Conservation (phyloP, 2,888 invertebrate species). For the Cryptophagus acutangulus region DNA sequence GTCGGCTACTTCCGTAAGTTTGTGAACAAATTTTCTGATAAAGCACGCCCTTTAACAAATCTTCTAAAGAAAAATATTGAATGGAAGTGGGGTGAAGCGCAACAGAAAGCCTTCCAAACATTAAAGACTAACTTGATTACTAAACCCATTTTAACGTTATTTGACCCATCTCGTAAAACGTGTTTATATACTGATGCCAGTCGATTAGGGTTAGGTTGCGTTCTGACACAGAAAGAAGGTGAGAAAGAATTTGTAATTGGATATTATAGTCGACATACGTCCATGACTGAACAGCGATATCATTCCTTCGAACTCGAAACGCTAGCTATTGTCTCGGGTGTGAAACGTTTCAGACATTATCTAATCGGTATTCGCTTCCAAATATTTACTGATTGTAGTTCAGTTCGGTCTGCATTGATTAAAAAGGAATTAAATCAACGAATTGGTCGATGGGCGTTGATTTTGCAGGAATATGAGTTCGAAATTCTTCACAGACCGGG, state of each 20-base stretch:
- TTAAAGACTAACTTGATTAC: constrained; percentile 9
- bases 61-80: constrained; percentile 13
- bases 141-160: constrained; percentile 14
- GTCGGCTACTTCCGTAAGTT: constrained; percentile 14
- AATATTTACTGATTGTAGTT: constrained; percentile 31
- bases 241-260: constrained; percentile 19
- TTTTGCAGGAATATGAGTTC: constrained; percentile 12
- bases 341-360: constrained; percentile 29
- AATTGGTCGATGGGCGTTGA: constrained; percentile 15
- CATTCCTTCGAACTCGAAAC: constrained; percentile 35
- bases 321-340: constrained; percentile 32
- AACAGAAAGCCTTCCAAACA: constrained; percentile 6
- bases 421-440: constrained; percentile 17
- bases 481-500: constrained; percentile 11
- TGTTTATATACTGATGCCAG: constrained; percentile 19
- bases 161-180: constrained; percentile 11
- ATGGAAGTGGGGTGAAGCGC: constrained; percentile 15
- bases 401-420: constrained; percentile 13
- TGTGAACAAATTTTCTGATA: constrained; percentile 10
- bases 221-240: constrained; percentile 13
- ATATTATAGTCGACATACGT: constrained; percentile 30
- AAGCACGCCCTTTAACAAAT: constrained; percentile 13
- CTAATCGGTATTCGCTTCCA: constrained; percentile 27
- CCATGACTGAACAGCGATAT: constrained; percentile 27
- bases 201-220: constrained; percentile 15